Conservation (phyloP, 1,140 invertebrate genomes). For the Sycophaga agraensis region DNA sequence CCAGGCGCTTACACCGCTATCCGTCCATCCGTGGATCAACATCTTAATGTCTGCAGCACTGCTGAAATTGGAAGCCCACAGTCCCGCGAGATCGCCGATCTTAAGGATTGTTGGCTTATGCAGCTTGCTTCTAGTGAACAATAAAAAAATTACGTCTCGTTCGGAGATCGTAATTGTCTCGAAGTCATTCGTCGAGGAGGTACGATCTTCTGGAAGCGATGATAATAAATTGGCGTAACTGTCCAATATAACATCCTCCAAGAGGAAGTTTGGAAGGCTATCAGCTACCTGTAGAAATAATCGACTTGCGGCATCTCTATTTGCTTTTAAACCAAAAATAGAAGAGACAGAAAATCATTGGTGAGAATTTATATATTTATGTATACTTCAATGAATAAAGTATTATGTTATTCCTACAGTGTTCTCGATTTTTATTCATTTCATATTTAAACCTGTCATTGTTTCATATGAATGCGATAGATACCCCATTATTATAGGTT, state of each 20-base stretch:
- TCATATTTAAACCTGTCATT: too few relatives aligned
- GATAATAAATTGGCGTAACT: constrained; percentile 30
- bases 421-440: not conserved
- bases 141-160: constrained; percentile 15
- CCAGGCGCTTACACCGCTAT: constrained; percentile 46
- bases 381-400: not conserved
- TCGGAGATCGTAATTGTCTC: constrained; percentile 1
- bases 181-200: constrained; percentile 19
- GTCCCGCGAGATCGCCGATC: constrained; percentile 24
- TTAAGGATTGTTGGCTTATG: constrained; percentile 22
- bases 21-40: constrained; percentile 61
- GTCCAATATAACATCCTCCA: constrained; percentile 29
- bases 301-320: not conserved
- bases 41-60: constrained; percentile 48
- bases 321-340: constrained; percentile 6
- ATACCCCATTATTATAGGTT: too few relatives aligned
- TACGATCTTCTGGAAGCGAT: constrained; percentile 21
- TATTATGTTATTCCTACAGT: too few relatives aligned
- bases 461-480: too few relatives aligned
- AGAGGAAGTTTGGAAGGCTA: constrained; percentile 14
- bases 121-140: constrained; percentile 40
- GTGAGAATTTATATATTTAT: too few relatives aligned
- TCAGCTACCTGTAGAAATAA: not conserved
- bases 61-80: constrained; percentile 44
- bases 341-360: not conserved